A percentile compares a stretch with the other conserved stretches of the same genome.
Conservation (phyloP, 2,888 invertebrate genomes). For the Dermolepida albohirtum region DNA sequence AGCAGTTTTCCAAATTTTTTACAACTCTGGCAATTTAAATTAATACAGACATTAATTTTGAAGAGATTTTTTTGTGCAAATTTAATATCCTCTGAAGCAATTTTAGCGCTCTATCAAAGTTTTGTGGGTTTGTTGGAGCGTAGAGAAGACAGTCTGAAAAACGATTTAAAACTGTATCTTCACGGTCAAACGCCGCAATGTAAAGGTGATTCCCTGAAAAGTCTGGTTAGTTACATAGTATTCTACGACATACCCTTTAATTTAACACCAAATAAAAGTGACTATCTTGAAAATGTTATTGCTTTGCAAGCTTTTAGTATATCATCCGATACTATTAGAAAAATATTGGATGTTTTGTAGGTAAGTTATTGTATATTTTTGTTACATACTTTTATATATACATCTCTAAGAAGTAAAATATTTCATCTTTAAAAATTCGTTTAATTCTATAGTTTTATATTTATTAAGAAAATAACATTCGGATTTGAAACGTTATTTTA, state of each 20-base stretch:
- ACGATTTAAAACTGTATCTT: slow-evolving; percentile 68
- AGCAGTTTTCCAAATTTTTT: slow-evolving; percentile 67
- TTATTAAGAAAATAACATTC: too few relatives aligned
- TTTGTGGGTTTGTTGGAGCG: slow-evolving; percentile 68
- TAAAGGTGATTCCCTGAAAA: slow-evolving; percentile 61
- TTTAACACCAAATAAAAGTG: slow-evolving; percentile 12
- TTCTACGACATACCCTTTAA: slow-evolving; percentile 70
- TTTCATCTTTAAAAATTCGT: too few relatives aligned
- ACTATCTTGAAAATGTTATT: slow-evolving; percentile 27
- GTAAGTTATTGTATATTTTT: slow-evolving; percentile 4
- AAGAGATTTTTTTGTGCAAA: slow-evolving; percentile 59
- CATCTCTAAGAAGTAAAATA: neutral
- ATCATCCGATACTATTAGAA: slow-evolving; percentile 25
- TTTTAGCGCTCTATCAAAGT: slow-evolving; percentile 73
- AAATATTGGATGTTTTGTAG: slow-evolving; percentile 19
- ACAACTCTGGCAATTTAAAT: slow-evolving; percentile 82
- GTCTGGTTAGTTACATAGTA: slow-evolving; percentile 69
- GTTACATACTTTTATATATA: slow-evolving; percentile 4
- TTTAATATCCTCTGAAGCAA: slow-evolving; percentile 72
- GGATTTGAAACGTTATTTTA: too few relatives aligned
- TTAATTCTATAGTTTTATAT: too few relatives aligned
- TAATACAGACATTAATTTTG: slow-evolving; percentile 69
- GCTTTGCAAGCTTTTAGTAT: slow-evolving; percentile 24
- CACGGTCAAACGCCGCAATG: slow-evolving; percentile 63
- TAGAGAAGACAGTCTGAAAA: slow-evolving; percentile 68